These are phyloP conservation scores for Eulimnadia texana DNA, from an alignment of 1,140 invertebrate genomes.

Conservation along the genomic window DNA sequence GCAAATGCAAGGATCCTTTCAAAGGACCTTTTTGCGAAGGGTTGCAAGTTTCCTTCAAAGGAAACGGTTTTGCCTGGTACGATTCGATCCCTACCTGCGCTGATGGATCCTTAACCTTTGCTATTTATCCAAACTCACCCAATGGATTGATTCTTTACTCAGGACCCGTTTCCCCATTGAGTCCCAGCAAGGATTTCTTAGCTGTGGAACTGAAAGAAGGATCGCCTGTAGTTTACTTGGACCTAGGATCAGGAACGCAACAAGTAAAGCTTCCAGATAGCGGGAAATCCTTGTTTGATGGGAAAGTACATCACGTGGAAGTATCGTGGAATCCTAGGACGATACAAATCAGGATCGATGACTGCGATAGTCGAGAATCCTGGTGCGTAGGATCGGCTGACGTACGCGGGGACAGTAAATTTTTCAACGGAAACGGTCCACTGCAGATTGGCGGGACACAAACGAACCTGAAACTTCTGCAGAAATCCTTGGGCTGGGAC, in stretches of 20 bases:
- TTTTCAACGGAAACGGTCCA: constrained; percentile 75
- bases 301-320: constrained; percentile 63
- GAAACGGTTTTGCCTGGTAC: constrained; percentile 78
- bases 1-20: constrained; percentile 47
- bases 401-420: constrained; percentile 52
- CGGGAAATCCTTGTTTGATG: constrained; percentile 52
- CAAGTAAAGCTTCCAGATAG: constrained; percentile 50
- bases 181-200: constrained; percentile 71
- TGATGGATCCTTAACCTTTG: constrained; percentile 37
- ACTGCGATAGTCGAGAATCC: constrained; percentile 15
- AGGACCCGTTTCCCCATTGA: constrained; percentile 47
- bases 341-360: constrained; percentile 23
- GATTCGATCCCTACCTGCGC: constrained; percentile 46
- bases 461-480: constrained; percentile 42
- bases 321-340: constrained; percentile 53
- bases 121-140: constrained; percentile 52
- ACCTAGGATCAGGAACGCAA: constrained; percentile 74
- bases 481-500: constrained; percentile 40
- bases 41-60: constrained; percentile 68
- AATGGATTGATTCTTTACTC: constrained; percentile 80
- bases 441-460: constrained; percentile 70
- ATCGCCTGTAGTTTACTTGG: constrained; percentile 63
- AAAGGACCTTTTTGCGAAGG: constrained; percentile 81
- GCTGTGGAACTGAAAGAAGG: constrained; percentile 71
- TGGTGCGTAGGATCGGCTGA: constrained; percentile 30